Conservation (phyloP, 2,113 vertebrate species). For the Sinocyclocheilus grahami region DNA sequence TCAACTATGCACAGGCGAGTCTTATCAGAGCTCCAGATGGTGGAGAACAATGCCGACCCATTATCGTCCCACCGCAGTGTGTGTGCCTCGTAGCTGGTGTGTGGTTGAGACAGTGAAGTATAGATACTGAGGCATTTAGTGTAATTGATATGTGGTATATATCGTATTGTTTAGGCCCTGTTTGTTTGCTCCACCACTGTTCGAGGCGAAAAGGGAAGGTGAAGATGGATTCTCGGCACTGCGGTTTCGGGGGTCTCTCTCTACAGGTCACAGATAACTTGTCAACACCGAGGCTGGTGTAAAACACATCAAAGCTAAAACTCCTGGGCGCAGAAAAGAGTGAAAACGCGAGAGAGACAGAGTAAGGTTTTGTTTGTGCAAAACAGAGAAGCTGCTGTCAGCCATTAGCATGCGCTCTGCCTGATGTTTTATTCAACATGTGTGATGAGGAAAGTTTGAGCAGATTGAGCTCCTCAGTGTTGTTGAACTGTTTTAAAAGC, state of each 20-base stretch:
- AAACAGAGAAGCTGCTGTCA: conserved; percentile 64
- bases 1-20: conserved; percentile 88
- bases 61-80: conserved; percentile 90
- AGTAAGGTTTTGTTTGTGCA: conserved; percentile 69
- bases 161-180: conserved; percentile 89
- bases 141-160: conserved; percentile 99
- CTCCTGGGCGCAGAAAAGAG: conserved; percentile 61
- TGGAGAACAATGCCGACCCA: conserved; percentile 89
- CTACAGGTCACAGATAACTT: conserved; percentile 81
- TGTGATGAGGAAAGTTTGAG: conserved; percentile 62
- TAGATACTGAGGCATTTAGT: conserved; percentile 91
- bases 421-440: conserved; percentile 80
- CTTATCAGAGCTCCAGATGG: conserved; percentile 98
- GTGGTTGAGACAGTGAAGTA: conserved; percentile 87
- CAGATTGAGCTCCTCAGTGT: conserved; percentile 53
- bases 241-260: conserved; percentile 68
- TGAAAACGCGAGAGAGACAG: conserved; percentile 35
- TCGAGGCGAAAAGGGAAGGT: conserved; percentile 81
- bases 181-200: conserved; percentile 94
- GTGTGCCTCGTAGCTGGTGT: conserved; percentile 84
- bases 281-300: conserved; percentile 75
- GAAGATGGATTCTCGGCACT: conserved; percentile 87
- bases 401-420: conserved; percentile 68
- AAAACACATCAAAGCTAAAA: conserved; percentile 77
- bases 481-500: conserved; percentile 48